Percentiles rank a stretch among this genome's conserved stretches.
These are phyloP conservation scores for Alosa sapidissima DNA, from an alignment of 2,797 vertebrate species.

Conservation along the genomic window DNA sequence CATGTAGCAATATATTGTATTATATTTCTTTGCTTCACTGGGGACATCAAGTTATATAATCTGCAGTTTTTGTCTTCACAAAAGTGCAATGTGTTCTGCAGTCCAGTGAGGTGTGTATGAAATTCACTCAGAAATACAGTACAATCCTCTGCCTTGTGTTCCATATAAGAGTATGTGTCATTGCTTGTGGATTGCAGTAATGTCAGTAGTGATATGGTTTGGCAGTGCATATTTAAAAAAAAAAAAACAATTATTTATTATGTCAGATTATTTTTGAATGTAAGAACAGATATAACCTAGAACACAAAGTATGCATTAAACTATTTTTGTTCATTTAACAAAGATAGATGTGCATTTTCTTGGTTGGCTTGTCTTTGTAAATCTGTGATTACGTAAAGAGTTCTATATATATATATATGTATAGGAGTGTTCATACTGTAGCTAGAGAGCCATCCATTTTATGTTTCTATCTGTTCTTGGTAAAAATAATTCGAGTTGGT, in stretches of 20 bases:
- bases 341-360: constrained; percentile 40
- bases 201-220: constrained; percentile 24
- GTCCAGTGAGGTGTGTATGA: constrained; percentile 37
- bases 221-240: constrained; percentile 25
- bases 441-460: constrained; percentile 25
- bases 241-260: constrained; percentile 18
- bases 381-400: constrained; percentile 36
- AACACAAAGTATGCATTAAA: constrained; percentile 27
- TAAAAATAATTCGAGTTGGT: not conserved
- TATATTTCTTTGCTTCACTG: constrained; percentile 1
- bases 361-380: constrained; percentile 45
- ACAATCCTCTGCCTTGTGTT: constrained; percentile 47
- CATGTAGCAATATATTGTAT: constrained; percentile 44
- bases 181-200: constrained; percentile 24
- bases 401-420: constrained; percentile 13
- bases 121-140: constrained; percentile 41
- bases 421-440: constrained; percentile 23
- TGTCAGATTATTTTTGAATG: constrained; percentile 26
- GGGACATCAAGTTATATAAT: constrained; percentile 27
- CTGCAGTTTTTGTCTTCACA: constrained; percentile 44
- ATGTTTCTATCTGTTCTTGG: constrained; percentile 22
- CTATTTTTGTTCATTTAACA: constrained; percentile 47
- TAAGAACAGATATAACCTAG: constrained; percentile 28
- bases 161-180: constrained; percentile 23
- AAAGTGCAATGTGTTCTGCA: constrained; percentile 44